phyloP scores from a whole-genome alignment of 2,113 vertebrate genomes.

The Tetrax tetrax region DNA sequence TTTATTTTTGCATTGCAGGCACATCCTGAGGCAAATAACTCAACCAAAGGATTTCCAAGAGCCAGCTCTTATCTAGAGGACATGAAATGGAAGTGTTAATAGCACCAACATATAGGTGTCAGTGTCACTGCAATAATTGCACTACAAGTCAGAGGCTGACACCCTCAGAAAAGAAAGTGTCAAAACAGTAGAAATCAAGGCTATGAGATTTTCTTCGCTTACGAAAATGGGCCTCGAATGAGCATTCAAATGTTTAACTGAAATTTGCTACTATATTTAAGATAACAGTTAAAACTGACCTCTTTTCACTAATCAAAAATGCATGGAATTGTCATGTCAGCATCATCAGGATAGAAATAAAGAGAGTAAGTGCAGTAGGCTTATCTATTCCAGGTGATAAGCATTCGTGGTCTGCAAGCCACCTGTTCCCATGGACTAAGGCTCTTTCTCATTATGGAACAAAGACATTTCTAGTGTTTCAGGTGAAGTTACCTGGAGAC shows the following conservation, averaged over 20 bases:
- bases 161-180: constrained; percentile 36
- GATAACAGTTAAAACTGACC: background rate
- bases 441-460: background rate
- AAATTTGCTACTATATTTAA: constrained; percentile 25
- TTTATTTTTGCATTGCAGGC: constrained; percentile 25
- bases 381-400: background rate
- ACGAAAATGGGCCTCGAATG: background rate
- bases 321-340: background rate
- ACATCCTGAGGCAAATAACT: constrained; percentile 23
- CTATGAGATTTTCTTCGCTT: constrained; percentile 25
- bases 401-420: background rate
- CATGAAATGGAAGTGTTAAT: constrained; percentile 53
- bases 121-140: constrained; percentile 42
- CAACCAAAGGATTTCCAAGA: constrained; percentile 18
- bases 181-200: constrained; percentile 36
- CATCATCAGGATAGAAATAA: background rate
- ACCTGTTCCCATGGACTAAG: background rate
- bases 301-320: background rate
- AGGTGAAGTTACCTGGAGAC: background rate
- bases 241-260: background rate
- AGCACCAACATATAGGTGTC: constrained; percentile 48
- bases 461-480: background rate
- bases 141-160: constrained; percentile 43
- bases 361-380: background rate
- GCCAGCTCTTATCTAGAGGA: background rate